Evolutionary conservation across 2,113 vertebrate genomes (phyloP).

Genomic region (human (Homo sapiens)): DNA sequence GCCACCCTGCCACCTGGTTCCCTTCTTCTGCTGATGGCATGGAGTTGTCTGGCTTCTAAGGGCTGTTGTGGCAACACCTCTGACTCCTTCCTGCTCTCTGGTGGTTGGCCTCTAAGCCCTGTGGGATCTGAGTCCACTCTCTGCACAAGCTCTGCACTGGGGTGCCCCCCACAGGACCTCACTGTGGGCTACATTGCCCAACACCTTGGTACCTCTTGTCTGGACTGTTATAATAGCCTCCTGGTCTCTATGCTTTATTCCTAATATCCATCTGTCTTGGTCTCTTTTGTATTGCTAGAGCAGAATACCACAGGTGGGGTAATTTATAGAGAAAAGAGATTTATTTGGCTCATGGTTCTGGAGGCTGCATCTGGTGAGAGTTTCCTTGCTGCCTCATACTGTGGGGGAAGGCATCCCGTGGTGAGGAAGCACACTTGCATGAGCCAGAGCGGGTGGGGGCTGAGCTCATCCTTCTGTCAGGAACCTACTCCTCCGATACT

Average conservation of each 20-base stretch:
- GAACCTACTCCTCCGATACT: not conserved
- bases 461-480: not conserved
- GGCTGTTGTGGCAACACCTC: accelerated
- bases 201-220: not conserved
- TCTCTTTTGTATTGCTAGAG: not conserved
- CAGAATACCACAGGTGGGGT: not conserved
- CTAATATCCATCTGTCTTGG: not conserved
- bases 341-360: not conserved
- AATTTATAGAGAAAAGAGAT: not conserved
- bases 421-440: not conserved
- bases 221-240: not conserved
- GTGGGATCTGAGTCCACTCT: not conserved
- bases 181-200: too few relatives aligned
- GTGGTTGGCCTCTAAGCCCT: not conserved
- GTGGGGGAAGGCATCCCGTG: not conserved
- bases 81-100: not conserved
- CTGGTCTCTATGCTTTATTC: not conserved
- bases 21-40: not conserved
- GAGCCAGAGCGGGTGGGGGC: not conserved
- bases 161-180: too few relatives aligned
- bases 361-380: not conserved
- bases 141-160: not conserved
- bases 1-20: too few relatives aligned
- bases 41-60: not conserved
- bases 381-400: not conserved